Percentiles rank a stretch among this genome's conserved stretches.
These are phyloP conservation scores for Tupaia chinensis DNA, from an alignment of 2,113 vertebrate genomes.

Conservation along the genomic window DNA sequence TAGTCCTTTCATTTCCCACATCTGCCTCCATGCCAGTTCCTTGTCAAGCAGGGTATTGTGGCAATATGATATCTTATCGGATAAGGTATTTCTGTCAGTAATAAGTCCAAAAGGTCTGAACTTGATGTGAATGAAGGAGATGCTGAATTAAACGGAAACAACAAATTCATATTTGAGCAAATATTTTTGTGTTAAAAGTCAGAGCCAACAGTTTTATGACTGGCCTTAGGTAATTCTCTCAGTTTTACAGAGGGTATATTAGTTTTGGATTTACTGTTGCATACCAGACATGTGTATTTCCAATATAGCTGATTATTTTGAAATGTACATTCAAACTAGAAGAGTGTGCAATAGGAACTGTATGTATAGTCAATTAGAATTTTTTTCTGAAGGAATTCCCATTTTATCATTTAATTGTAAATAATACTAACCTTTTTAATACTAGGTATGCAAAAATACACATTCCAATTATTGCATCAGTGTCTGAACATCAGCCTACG, in stretches of 20 bases:
- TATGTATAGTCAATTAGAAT: constrained; percentile 46
- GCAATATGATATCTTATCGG: neutral
- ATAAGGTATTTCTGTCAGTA: neutral
- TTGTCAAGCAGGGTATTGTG: constrained; percentile 21
- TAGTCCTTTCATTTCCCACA: neutral
- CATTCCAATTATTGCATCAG: constrained; percentile 99
- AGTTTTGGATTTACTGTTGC: neutral
- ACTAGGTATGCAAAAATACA: constrained; percentile 99
- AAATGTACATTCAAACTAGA: neutral
- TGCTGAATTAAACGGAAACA: constrained; percentile 29
- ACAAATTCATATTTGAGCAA: neutral
- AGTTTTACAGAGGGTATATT: neutral
- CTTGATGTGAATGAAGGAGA: neutral
- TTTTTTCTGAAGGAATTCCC: constrained; percentile 38
- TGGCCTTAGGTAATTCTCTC: neutral
- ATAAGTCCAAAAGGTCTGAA: neutral
- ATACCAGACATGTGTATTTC: constrained; percentile 14
- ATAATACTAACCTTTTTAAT: constrained; percentile 87
- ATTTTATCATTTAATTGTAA: constrained; percentile 81
- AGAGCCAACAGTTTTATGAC: neutral
- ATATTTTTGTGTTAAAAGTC: constrained; percentile 37
- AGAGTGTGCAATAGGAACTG: neutral
- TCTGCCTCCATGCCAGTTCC: neutral
- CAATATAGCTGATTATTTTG: neutral
- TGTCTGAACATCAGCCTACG: constrained; percentile 99